Evolutionary conservation across 2,113 vertebrate genomes (phyloP), one percentile per base, ranked within the genome.

Genomic region (Phylloscopus trochilus): DNA sequence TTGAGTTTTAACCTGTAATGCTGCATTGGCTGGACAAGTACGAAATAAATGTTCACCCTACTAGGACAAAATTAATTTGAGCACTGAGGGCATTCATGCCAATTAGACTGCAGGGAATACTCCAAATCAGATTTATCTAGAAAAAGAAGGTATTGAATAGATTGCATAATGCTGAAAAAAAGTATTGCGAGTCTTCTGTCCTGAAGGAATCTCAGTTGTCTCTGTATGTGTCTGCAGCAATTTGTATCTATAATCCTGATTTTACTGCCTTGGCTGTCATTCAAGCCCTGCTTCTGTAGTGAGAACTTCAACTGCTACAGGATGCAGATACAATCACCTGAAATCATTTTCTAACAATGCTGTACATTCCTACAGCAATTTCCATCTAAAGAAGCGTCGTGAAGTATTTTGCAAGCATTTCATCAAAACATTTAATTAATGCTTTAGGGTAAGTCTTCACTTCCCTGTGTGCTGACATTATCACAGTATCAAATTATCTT

Each of bases 371-470:
- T 31, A 53, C 55, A 89, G 70, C 70, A 53, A 39, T 37, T 92
- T 84, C 67, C 77, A 33, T 43, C 77, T 83, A 37, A 69, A 83
- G 63, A 93, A 72, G 53, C 0, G 2, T 55, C 12, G 1, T 21
- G 58, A 93, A 80, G 58, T 62, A 44, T 84, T 91, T 89, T 62
- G 66, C 76, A 91, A 89, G 86, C 52, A 63, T 59, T 89, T 84
- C 26, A 82, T 84, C 80, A 87, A 87, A 89, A 83, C 62, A 69
- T 86, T 91, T 93, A 87, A 92, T 93, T 82, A 92, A 76, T 39
- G 91, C 84, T 95, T 91, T 49, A 56, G 89, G 66, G 28, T 41
- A 75, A 92, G 58, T 79, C 80, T 92, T 37, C 77, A 35, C 64
- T 53, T 90, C 44, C 35, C 63, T 6, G 8, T n/a, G 64, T 4